These are phyloP conservation scores for Brachyrhaphis roseni DNA, from an alignment of 2,797 vertebrate genomes.

Conservation along the genomic window DNA sequence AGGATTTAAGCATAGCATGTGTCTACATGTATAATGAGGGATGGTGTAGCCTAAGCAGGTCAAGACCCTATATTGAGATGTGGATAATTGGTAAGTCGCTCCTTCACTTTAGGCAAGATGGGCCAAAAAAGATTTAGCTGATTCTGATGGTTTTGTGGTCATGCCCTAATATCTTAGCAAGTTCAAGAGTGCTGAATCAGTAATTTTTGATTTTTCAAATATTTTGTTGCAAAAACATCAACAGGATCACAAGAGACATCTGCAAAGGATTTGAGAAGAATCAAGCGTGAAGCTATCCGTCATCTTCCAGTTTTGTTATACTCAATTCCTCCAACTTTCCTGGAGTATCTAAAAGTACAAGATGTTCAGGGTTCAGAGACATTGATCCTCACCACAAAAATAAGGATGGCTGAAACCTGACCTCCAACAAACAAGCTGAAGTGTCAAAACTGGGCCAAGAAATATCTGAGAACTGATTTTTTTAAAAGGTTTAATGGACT, in stretches of 20 bases:
- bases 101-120: background rate
- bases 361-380: background rate
- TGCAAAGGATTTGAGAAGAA: background rate
- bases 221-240: background rate
- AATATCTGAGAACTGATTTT: background rate
- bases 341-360: background rate
- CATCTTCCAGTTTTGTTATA: background rate
- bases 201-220: too few species aligned
- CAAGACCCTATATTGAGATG: background rate
- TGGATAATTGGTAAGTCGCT: background rate
- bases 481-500: background rate
- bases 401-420: background rate
- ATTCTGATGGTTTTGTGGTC: background rate
- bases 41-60: background rate
- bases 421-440: background rate
- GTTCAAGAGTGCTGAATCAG: too few species aligned
- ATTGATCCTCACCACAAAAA: too few species aligned
- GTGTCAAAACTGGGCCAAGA: background rate
- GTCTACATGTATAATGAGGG: background rate
- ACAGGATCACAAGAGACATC: background rate
- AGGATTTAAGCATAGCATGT: background rate
- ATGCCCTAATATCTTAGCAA: too few species aligned
- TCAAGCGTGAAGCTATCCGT: background rate
- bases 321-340: background rate
- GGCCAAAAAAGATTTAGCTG: background rate